These are phyloP conservation scores for Drymodes brunneopygia DNA, from an alignment of 2,113 vertebrate genomes.

Conservation along the genomic window DNA sequence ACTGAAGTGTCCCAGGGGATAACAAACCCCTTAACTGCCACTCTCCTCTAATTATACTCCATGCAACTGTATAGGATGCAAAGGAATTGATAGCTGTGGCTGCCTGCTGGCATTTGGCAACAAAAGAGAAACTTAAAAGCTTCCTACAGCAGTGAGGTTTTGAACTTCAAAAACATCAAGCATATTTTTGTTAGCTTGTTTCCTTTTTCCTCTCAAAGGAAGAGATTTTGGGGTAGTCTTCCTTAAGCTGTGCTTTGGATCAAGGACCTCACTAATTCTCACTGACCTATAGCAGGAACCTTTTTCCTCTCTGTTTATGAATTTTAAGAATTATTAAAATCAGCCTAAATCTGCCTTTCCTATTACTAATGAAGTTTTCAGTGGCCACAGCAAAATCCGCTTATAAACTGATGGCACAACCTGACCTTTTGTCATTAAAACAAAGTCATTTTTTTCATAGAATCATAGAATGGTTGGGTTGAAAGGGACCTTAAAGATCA, in stretches of 20 bases:
- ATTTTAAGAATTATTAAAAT: not conserved
- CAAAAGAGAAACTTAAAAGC: not conserved
- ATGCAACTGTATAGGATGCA: not conserved
- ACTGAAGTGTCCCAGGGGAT: constrained; percentile 22
- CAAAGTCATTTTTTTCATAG: not conserved
- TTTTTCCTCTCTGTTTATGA: not conserved
- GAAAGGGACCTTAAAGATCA: not conserved
- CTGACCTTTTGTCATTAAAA: not conserved
- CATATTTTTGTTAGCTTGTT: not conserved
- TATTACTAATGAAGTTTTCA: not conserved
- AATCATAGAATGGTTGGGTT: not conserved
- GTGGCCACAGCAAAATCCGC: not conserved
- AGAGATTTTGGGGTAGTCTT: not conserved
- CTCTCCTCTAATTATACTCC: not conserved
- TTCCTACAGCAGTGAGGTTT: not conserved
- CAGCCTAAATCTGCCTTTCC: not conserved
- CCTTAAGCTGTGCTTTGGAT: not conserved
- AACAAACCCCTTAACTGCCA: not conserved
- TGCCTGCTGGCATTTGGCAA: not conserved
- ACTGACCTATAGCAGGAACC: not conserved
- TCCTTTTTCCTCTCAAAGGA: not conserved
- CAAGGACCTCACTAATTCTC: not conserved
- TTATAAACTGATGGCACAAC: not conserved
- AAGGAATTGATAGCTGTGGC: not conserved
- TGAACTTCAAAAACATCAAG: not conserved